Evolutionary conservation across 1,140 invertebrate genomes (phyloP).

Genomic region (Anoplolepis gracilipes): DNA sequence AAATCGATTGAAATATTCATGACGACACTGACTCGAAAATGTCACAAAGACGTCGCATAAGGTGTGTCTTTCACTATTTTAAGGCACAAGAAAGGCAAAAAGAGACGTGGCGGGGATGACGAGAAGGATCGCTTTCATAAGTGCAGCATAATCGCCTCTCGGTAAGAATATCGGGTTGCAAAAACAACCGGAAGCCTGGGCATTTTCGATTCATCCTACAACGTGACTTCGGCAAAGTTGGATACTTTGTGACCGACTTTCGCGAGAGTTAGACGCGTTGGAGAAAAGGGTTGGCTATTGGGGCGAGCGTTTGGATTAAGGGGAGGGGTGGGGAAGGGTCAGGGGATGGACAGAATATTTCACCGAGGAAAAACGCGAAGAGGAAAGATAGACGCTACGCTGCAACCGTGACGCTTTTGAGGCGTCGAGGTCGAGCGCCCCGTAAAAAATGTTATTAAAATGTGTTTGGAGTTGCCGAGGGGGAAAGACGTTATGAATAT

Average conservation of each 20-base stretch:
- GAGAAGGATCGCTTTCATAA: slow-evolving; percentile 7
- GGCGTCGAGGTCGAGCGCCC: slow-evolving; percentile 40
- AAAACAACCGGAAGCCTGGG: slow-evolving; percentile 58
- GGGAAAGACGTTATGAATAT: slow-evolving; percentile 77
- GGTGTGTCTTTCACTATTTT: slow-evolving; percentile 9
- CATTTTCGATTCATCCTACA: slow-evolving; percentile 65
- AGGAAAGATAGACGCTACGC: slow-evolving; percentile 8
- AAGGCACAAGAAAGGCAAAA: not conserved
- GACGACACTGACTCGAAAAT: slow-evolving; percentile 23
- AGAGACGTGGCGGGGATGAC: not conserved
- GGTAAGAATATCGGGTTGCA: slow-evolving; percentile 37
- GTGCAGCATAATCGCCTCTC: not conserved
- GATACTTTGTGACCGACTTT: slow-evolving; percentile 68
- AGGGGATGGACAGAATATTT: slow-evolving; percentile 62
- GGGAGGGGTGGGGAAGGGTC: slow-evolving; percentile 31
- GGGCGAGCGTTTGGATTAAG: slow-evolving; percentile 10
- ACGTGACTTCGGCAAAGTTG: slow-evolving; percentile 63
- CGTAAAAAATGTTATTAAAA: slow-evolving; percentile 77
- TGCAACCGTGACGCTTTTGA: slow-evolving; percentile 61
- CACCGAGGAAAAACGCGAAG: slow-evolving; percentile 55
- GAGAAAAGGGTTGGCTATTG: slow-evolving; percentile 36
- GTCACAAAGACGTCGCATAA: slow-evolving; percentile 19
- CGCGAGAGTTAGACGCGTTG: slow-evolving; percentile 16
- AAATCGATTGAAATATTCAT: slow-evolving; percentile 55
- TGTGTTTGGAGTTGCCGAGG: slow-evolving; percentile 66